A percentile compares a stretch with the other conserved stretches of the same genome.
Conservation (phyloP, 2,797 vertebrate species). For the Anguilla megastoma region DNA sequence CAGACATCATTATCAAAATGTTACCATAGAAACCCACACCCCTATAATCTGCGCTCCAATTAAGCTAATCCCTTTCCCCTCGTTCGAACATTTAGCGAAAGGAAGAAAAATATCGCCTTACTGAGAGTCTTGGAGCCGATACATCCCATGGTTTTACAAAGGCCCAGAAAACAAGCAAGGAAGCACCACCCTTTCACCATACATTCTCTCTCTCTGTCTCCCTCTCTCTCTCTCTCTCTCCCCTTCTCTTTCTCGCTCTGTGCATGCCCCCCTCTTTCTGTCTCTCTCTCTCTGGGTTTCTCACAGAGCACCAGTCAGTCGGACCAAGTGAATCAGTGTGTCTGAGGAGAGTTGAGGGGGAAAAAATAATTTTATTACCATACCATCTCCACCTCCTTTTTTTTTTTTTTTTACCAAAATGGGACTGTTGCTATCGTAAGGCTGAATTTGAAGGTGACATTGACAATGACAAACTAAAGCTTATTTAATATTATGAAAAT, state of each 20-base stretch:
- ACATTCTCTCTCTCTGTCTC: constrained; percentile 54
- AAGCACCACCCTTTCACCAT: constrained; percentile 66
- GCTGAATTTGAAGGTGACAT: not conserved
- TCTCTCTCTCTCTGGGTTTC: not conserved
- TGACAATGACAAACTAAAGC: not conserved
- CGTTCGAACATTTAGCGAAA: constrained; percentile 22
- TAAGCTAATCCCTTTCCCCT: not conserved
- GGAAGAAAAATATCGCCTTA: constrained; percentile 19
- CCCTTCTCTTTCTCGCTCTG: constrained; percentile 31
- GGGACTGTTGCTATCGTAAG: not conserved
- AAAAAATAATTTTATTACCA: not conserved
- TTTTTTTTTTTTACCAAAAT: not conserved
- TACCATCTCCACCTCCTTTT: not conserved
- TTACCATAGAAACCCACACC: constrained; percentile 58
- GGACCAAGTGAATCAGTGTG: not conserved
- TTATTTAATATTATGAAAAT: not conserved
- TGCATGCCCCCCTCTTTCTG: constrained; percentile 8
- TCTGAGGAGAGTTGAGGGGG: not conserved
- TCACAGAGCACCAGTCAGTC: not conserved
- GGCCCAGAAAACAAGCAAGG: constrained; percentile 61
- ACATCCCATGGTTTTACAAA: constrained; percentile 76
- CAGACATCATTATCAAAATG: constrained; percentile 39
- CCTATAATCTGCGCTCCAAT: constrained; percentile 22
- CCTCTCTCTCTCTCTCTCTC: constrained; percentile 35
- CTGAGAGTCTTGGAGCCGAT: constrained; percentile 76